A percentile compares a stretch with the other conserved stretches of the same genome.
Evolutionary conservation across 2,888 invertebrate species (phyloP).

Genomic region (Pardosa pseudoannulata): DNA sequence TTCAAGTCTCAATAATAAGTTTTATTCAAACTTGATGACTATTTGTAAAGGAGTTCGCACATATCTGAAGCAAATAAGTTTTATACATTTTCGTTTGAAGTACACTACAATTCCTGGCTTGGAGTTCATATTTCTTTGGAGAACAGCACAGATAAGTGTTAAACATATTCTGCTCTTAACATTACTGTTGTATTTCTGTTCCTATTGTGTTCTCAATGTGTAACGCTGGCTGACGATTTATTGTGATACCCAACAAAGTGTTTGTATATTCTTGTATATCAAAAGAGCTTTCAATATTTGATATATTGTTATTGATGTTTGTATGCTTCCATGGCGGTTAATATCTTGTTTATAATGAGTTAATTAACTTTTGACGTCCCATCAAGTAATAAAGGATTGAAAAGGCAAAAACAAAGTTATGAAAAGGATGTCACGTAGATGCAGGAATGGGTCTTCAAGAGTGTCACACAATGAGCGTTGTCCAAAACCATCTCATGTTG

Average conservation of each 20-base stretch:
- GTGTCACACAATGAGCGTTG: not conserved
- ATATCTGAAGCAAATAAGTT: no score
- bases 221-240: not conserved
- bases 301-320: conserved; percentile 37
- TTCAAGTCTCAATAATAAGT: no score
- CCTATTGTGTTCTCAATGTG: conserved; percentile 21
- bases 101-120: no score
- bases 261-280: conserved; percentile 54
- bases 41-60: no score
- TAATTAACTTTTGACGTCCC: not conserved
- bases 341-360: conserved; percentile 3
- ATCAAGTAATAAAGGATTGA: not conserved
- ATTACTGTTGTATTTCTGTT: no score
- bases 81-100: no score
- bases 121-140: no score
- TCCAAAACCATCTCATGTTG: conserved; percentile 13
- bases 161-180: no score
- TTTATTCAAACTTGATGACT: no score
- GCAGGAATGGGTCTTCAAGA: not conserved
- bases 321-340: conserved; percentile 18
- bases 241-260: conserved; percentile 51
- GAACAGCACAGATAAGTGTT: no score
- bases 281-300: conserved; percentile 63
- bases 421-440: no score
- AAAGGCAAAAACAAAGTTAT: not conserved